Evolutionary conservation across 2,888 invertebrate species (phyloP), one percentile per base, ranked within the genome.

Genomic region (Pinctada fucata): DNA sequence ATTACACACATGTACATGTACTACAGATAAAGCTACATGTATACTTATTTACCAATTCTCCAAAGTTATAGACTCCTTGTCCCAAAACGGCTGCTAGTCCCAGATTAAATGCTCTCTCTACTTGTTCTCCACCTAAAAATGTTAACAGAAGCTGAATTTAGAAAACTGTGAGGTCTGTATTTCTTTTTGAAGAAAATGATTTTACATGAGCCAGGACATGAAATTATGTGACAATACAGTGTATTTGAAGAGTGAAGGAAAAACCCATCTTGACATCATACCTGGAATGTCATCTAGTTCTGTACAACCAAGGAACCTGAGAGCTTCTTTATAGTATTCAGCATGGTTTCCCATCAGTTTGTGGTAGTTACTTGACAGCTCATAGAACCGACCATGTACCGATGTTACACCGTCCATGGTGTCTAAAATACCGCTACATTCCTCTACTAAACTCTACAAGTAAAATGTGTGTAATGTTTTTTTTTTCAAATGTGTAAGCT

Each of bases 331-430:
- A 93, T 99, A 99, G 94, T 99, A 99, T 86, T 97, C 96, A 0
- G 97, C 96, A 93, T 98, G 97, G 87, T 92, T 91, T 69, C 92
- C 91, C 87, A 91, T 90, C 50, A 96, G 95, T 93, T 96, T 95
- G 92, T 98, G 97, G 89, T 98, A 96, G 87, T 97, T 96, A 2
- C 97, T 97, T 3, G 98, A 97, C 2, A 99, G 94, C 85, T 97
- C 95, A 91, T 98, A 99, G 93, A 97, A 99, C 89, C 97, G 94
- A 49, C 97, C 97, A 91, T 99, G 99, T 0, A 99, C 98, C 0
- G 97, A 94, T 0, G 97, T 97, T 2, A 99, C 95, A 49, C 98
- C 98, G 90, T 98, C 97, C 0, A 97, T 95, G 86, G 96, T 96
- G 87, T 98, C 97, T 16, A 99, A 93, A 16, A 96, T 95, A 48